Conservation (phyloP, 2,113 vertebrate species). For the Odocoileus hemionus region DNA sequence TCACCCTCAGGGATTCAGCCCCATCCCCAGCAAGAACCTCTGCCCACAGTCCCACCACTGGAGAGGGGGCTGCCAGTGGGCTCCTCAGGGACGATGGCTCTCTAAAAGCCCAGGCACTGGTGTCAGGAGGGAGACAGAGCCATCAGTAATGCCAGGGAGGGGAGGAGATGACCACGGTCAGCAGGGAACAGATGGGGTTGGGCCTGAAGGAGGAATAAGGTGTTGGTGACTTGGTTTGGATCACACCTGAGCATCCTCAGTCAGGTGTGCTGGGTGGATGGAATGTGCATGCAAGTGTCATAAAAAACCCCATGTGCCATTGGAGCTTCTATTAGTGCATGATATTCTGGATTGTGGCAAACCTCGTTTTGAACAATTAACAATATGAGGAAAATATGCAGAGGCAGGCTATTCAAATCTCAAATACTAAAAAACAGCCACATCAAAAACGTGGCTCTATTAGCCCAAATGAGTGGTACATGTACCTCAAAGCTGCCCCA, state of each 20-base stretch:
- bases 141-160: neutral
- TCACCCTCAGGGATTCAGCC: neutral
- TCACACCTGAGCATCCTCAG: neutral
- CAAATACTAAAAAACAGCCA: neutral
- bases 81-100: neutral
- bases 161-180: neutral
- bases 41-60: neutral
- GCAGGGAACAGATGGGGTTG: neutral
- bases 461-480: neutral
- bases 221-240: neutral
- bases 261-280: neutral
- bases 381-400: neutral
- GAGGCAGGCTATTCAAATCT: neutral
- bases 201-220: neutral
- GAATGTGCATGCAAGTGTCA: neutral
- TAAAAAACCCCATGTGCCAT: neutral
- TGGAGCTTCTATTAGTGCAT: too few relatives aligned
- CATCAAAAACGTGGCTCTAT: neutral
- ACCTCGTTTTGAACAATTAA: neutral
- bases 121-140: neutral
- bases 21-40: neutral
- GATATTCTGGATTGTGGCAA: neutral
- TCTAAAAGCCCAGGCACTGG: neutral
- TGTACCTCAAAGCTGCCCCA: neutral
- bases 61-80: neutral